Conservation (phyloP, 2,888 invertebrate species). For the Pheosia tremula region DNA sequence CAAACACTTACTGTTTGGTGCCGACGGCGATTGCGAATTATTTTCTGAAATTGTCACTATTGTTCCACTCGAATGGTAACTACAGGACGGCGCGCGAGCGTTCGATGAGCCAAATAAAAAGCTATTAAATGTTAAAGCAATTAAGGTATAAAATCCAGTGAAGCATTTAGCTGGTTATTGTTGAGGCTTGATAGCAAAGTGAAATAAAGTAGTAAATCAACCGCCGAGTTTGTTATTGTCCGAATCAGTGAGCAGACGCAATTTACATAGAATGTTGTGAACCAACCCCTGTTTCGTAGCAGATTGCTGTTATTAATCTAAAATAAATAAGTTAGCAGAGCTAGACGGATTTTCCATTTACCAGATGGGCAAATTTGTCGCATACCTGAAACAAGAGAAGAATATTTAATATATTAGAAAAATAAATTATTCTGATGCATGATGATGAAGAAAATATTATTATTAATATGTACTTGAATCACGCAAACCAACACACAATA, state of each 20-base stretch:
- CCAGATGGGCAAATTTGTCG: background rate
- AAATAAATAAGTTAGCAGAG: background rate
- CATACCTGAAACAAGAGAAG: slow-evolving; percentile 33
- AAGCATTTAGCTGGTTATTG: slow-evolving; percentile 15
- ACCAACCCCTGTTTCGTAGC: background rate
- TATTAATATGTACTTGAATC: too few species aligned
- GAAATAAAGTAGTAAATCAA: slow-evolving; percentile 23
- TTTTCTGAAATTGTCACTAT: slow-evolving; percentile 28
- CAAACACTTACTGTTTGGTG: slow-evolving; percentile 14
- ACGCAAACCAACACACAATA: too few species aligned
- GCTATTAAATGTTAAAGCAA: background rate
- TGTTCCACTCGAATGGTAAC: slow-evolving; percentile 21
- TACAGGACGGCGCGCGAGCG: slow-evolving; percentile 8
- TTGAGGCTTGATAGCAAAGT: slow-evolving; percentile 18
- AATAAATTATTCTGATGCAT: background rate
- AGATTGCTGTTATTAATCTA: background rate
- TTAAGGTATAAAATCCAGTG: slow-evolving; percentile 18
- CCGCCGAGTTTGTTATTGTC: slow-evolving; percentile 17
- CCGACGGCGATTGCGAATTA: slow-evolving; percentile 18
- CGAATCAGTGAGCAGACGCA: slow-evolving; percentile 1
- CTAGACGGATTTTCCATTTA: background rate
- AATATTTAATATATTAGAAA: background rate
- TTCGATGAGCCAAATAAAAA: background rate
- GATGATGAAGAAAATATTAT: slow-evolving; percentile 1
- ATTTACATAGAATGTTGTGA: background rate